These are phyloP conservation scores for Alosa alosa DNA, from an alignment of 2,113 vertebrate species.

Conservation along the genomic window DNA sequence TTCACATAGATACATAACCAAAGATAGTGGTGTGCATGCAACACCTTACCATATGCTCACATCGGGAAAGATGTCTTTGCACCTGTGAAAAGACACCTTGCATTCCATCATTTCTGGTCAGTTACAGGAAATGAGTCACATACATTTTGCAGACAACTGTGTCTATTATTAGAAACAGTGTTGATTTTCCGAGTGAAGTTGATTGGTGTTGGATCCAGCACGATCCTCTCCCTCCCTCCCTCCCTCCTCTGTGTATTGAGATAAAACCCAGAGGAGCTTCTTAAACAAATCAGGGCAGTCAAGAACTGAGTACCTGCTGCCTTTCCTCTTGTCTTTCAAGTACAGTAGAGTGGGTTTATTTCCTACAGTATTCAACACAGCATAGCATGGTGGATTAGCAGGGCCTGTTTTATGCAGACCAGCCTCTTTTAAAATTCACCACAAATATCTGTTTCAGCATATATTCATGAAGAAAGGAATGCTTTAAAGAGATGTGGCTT, in stretches of 20 bases:
- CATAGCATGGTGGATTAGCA: slow-evolving; percentile 47
- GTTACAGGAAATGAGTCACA: slow-evolving; percentile 15
- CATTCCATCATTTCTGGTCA: slow-evolving; percentile 15
- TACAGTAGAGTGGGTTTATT: slow-evolving; percentile 42
- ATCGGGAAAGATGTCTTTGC: neutral
- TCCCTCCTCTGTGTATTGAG: neutral
- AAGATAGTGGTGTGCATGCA: neutral
- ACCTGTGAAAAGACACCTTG: slow-evolving; percentile 15
- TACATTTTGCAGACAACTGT: neutral
- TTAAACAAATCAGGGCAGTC: slow-evolving; percentile 23
- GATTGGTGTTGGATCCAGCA: slow-evolving; percentile 6
- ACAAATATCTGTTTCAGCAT: slow-evolving; percentile 57
- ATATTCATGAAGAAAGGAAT: slow-evolving; percentile 62
- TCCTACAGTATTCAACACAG: slow-evolving; percentile 42
- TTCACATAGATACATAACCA: slow-evolving; percentile 9
- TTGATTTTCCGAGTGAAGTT: neutral
- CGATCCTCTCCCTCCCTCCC: neutral
- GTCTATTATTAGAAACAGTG: neutral
- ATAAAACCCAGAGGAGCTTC: neutral
- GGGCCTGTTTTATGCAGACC: slow-evolving; percentile 42
- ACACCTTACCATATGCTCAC: neutral
- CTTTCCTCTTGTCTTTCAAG: slow-evolving; percentile 27
- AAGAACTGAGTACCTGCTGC: slow-evolving; percentile 4
- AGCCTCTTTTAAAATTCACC: slow-evolving; percentile 46
- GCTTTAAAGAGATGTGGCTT: slow-evolving; percentile 63